These are phyloP conservation scores for Crotophaga sulcirostris DNA, from an alignment of 2,113 vertebrate genomes.

Conservation along the genomic window DNA sequence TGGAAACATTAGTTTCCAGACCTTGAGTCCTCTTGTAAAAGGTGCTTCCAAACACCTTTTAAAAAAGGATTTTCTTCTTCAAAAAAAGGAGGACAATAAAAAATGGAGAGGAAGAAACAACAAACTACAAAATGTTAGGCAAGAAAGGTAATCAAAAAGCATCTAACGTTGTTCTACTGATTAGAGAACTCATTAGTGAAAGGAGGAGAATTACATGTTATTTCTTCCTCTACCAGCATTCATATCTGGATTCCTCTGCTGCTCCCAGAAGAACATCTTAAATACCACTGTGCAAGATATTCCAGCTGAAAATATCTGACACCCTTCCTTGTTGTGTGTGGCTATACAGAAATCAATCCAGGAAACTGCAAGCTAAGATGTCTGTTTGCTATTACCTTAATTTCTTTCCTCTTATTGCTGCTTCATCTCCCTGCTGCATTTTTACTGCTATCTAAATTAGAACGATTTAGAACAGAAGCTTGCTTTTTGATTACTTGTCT, in stretches of 20 bases:
- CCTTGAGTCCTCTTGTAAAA: neutral
- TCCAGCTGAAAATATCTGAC: neutral
- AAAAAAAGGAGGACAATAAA: neutral
- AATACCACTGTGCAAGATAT: neutral
- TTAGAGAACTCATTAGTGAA: neutral
- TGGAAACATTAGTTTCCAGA: neutral
- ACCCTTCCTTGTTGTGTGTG: neutral
- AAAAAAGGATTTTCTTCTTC: neutral
- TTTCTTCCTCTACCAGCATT: neutral
- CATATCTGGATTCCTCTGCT: neutral
- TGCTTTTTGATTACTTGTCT: constrained; percentile 23
- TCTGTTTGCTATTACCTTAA: neutral
- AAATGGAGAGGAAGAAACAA: neutral
- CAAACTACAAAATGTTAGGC: neutral
- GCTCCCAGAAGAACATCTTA: neutral
- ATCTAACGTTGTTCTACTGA: neutral
- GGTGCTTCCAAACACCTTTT: neutral
- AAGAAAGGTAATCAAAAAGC: neutral
- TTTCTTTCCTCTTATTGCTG: neutral
- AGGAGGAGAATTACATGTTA: neutral
- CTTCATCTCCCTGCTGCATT: neutral
- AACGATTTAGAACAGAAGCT: neutral
- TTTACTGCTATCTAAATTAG: neutral
- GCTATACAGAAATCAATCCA: neutral
- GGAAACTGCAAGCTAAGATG: neutral